Evolutionary conservation across 1,140 invertebrate species (phyloP).

Genomic region (Chlorops oryzae): DNA sequence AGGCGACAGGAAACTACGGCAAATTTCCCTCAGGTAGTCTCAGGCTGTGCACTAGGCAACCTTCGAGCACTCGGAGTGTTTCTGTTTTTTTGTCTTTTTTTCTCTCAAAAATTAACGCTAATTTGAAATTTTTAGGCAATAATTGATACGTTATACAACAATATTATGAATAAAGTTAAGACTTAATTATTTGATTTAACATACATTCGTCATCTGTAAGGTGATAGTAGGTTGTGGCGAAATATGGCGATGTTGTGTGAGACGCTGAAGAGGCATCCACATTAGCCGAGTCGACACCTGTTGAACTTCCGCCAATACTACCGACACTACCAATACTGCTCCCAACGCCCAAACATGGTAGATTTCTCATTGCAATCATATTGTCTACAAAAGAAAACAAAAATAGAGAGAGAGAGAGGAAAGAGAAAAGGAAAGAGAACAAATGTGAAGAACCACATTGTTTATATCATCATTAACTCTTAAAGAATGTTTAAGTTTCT

Average conservation of each 20-base stretch:
- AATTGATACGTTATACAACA: too few relatives aligned
- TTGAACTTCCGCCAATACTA: conserved; percentile 19
- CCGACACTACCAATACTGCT: conserved; percentile 28
- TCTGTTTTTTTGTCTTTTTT: too few relatives aligned
- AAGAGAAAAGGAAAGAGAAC: too few relatives aligned
- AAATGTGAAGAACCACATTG: too few relatives aligned
- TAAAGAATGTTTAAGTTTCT: background rate
- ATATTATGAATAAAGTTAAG: too few relatives aligned
- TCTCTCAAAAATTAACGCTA: too few relatives aligned
- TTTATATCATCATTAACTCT: background rate
- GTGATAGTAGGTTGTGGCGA: conserved; percentile 44
- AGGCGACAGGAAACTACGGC: too few relatives aligned
- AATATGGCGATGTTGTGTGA: conserved; percentile 40
- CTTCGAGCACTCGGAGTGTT: too few relatives aligned
- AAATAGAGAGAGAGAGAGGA: conserved; percentile 19
- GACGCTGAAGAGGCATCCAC: conserved; percentile 24
- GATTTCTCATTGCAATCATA: conserved; percentile 44
- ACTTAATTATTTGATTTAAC: too few relatives aligned
- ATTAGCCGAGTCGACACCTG: conserved; percentile 25
- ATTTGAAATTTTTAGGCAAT: too few relatives aligned
- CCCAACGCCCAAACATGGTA: conserved; percentile 35
- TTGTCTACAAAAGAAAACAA: conserved; percentile 44
- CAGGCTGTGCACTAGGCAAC: too few relatives aligned
- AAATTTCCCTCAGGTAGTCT: too few relatives aligned
- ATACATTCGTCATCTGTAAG: conserved; percentile 47